Evolutionary conservation across 30 jellyfish, hydroid and myxozoan genomes (phyloP).

Genomic region (Rhopilema esculentum): DNA sequence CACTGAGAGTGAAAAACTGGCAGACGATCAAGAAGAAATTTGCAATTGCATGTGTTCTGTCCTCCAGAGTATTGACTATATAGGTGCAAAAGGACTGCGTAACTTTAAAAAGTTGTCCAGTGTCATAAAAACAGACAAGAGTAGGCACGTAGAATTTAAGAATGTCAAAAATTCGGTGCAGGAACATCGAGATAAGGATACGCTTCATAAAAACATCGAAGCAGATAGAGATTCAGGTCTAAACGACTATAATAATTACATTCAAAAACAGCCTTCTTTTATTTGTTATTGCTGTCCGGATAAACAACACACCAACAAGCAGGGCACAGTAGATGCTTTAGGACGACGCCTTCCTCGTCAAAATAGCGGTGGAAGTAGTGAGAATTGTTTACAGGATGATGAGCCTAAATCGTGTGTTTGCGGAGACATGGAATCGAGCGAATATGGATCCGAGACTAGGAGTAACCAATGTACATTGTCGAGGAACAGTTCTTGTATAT

Average conservation of each 20-base stretch:
- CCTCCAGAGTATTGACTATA: slow-evolving; percentile 47
- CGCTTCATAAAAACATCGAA: background rate
- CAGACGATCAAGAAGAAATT: slow-evolving; percentile 48
- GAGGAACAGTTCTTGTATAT: slow-evolving; percentile 56
- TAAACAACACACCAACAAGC: background rate
- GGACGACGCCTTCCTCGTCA: background rate
- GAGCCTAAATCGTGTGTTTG: slow-evolving; percentile 56
- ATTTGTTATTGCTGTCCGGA: slow-evolving; percentile 88
- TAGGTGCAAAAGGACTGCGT: slow-evolving; percentile 47
- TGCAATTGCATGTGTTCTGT: slow-evolving; percentile 64
- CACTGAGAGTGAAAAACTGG: slow-evolving; percentile 1
- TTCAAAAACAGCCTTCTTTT: slow-evolving; percentile 58
- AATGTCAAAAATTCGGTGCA: background rate
- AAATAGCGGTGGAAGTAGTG: slow-evolving; percentile 13
- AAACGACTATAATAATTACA: background rate
- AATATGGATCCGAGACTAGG: slow-evolving; percentile 63
- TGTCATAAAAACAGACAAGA: slow-evolving; percentile 10
- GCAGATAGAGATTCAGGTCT: background rate
- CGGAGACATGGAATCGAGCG: slow-evolving; percentile 51
- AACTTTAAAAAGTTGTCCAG: slow-evolving; percentile 9
- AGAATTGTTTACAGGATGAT: background rate
- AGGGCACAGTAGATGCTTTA: background rate
- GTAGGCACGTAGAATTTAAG: background rate
- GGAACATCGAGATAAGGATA: background rate
- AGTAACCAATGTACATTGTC: slow-evolving; percentile 55